phyloP scores from a whole-genome alignment of 2,888 invertebrate genomes.

The Cerastis rubricosa region DNA sequence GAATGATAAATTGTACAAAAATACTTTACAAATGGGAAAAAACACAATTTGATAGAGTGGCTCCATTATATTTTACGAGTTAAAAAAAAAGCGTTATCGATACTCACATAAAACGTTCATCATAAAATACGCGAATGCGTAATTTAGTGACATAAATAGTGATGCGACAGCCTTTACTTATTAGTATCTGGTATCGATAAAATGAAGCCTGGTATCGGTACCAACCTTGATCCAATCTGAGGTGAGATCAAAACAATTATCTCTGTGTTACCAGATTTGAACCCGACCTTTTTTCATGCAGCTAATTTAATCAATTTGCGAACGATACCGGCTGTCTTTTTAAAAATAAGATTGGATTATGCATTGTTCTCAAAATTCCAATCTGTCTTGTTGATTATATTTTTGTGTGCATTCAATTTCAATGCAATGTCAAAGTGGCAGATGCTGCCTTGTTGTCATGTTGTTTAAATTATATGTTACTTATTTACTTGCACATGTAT shows the following conservation, averaged over 20 bases:
- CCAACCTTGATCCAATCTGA: constrained; percentile 69
- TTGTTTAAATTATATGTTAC: constrained; percentile 28
- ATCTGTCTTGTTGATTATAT: constrained; percentile 51
- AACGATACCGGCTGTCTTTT: constrained; percentile 72
- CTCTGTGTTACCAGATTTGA: constrained; percentile 82
- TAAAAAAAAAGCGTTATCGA: constrained; percentile 32
- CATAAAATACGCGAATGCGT: constrained; percentile 40
- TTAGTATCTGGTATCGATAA: constrained; percentile 57
- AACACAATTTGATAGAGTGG: constrained; percentile 25
- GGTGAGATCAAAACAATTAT: constrained; percentile 87
- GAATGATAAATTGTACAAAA: constrained; percentile 54
- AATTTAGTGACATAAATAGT: constrained; percentile 60
- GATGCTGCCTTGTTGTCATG: constrained; percentile 25
- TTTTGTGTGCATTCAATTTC: constrained; percentile 62
- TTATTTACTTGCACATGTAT: constrained; percentile 10
- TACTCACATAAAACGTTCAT: constrained; percentile 37
- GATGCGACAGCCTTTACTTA: constrained; percentile 53
- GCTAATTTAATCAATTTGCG: constrained; percentile 87
- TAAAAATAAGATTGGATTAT: constrained; percentile 71
- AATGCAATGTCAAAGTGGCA: constrained; percentile 34
- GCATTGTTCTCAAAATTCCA: constrained; percentile 70
- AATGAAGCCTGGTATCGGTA: constrained; percentile 51
- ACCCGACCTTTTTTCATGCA: constrained; percentile 78
- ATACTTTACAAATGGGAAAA: constrained; percentile 11
- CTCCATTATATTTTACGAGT: constrained; percentile 28